Evolutionary conservation across 2,888 invertebrate genomes (phyloP), one percentile per base, ranked within the genome.

Genomic region (Elegia similella): DNA sequence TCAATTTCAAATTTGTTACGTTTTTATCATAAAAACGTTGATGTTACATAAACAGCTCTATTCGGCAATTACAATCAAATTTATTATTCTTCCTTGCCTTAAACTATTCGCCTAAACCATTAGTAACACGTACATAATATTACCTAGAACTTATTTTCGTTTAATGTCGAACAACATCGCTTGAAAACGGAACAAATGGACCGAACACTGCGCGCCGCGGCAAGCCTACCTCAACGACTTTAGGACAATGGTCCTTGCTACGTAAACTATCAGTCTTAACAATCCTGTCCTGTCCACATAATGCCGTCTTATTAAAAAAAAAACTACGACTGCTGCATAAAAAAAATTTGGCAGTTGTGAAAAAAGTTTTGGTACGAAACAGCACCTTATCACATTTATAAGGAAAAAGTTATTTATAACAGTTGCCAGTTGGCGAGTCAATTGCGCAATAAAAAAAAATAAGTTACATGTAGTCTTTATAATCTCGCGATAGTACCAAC

Each of bases 211-310:
- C 10, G 23, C 53, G 29, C 56, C 63, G 62, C 55, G 62, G 60
- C 62, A 60, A 59, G 59, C 58, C 53, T 63, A 58, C 57, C 57
- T n/a, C 61, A 56, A n/a, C n/a, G n/a, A n/a, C n/a, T n/a, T n/a
- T n/a, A n/a, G n/a, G n/a, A n/a, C n/a, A n/a, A n/a, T 56, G 61
- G 59, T 50, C 55, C 56, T 55, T 58, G 54, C 59, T 63, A 58
- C 56, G 55, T 55, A 23, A 60, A 64, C 69, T 75, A 73, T 78
- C 76, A 78, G 77, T 75, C 77, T 78, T 77, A 60, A 72, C 75
- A 71, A 67, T 68, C 70, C 67, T 73, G 67, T 62, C 66, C 67
- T 66, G 62, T 67, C 68, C 68, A 67, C 65, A 64, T 52, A 23
- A 3, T n/a, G n/a, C n/a, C n/a, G n/a, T n/a, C n/a, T n/a, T 23